Conservation (phyloP, 2,888 invertebrate genomes). For the Kryphioiulus occultus region DNA sequence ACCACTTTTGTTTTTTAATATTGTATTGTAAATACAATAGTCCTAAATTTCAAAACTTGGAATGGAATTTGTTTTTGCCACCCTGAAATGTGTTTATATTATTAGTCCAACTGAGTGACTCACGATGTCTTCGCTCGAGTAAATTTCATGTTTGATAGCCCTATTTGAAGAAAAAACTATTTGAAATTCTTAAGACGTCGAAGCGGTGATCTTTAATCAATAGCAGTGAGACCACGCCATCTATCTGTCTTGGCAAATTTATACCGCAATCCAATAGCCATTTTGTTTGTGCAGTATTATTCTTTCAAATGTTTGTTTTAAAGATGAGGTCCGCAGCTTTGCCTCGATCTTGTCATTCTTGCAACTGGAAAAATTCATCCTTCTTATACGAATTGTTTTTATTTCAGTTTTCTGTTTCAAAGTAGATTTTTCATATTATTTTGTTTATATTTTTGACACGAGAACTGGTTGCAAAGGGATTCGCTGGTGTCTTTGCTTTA, state of each 20-base stretch:
- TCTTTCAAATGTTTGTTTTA: slow-evolving; percentile 2
- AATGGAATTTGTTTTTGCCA: no score
- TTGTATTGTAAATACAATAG: no score
- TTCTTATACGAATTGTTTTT: background rate
- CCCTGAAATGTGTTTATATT: background rate
- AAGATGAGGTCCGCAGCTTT: slow-evolving; percentile 1
- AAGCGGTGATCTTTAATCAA: background rate
- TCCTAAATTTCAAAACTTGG: no score
- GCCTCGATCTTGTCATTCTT: background rate
- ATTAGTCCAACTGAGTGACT: background rate
- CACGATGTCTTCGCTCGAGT: no score
- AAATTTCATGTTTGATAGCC: no score
- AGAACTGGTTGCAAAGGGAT: background rate
- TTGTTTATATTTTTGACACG: slow-evolving; percentile 10
- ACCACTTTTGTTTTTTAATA: no score
- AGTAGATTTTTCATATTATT: background rate
- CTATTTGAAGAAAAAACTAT: background rate
- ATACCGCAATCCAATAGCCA: background rate
- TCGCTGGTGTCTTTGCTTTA: background rate
- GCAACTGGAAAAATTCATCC: background rate
- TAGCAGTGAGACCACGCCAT: background rate
- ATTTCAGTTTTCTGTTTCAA: background rate
- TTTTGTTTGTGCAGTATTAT: background rate
- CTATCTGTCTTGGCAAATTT: background rate
- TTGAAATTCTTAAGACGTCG: background rate